Evolutionary conservation across 2,113 vertebrate species (phyloP).

Genomic region (Poicephalus meyeri): DNA sequence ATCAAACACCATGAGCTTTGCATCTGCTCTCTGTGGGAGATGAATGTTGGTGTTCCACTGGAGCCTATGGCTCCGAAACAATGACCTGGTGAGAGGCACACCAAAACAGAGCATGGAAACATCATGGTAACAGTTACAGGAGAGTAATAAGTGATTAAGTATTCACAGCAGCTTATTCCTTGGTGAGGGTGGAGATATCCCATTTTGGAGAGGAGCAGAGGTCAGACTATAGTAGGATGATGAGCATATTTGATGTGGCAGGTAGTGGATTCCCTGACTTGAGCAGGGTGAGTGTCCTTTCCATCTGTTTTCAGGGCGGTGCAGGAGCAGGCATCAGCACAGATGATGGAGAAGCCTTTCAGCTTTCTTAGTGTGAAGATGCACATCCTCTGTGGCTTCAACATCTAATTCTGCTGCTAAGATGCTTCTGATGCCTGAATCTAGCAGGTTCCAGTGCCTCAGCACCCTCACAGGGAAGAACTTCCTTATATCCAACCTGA

Average conservation of each 20-base stretch:
- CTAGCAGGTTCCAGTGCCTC: not conserved
- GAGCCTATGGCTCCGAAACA: not conserved
- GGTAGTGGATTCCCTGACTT: not conserved
- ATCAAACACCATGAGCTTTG: not conserved
- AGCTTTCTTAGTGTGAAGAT: not conserved
- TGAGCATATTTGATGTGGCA: not conserved
- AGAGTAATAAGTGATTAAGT: not conserved
- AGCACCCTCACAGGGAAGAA: not conserved
- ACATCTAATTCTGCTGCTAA: not conserved
- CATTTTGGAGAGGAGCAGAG: not conserved
- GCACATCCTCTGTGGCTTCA: not conserved
- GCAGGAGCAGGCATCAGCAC: not conserved
- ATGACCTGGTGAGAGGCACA: not conserved
- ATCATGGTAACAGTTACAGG: slow-evolving; percentile 1
- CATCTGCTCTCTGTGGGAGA: not conserved
- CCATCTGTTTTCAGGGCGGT: not conserved
- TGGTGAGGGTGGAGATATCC: not conserved
- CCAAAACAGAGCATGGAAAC: not conserved
- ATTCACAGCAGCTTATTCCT: not conserved
- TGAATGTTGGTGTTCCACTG: not conserved
- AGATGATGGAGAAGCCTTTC: not conserved
- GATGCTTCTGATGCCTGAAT: not conserved
- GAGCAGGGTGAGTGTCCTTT: not conserved
- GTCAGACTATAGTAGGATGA: not conserved
- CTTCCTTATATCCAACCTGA: not conserved